Evolutionary conservation across 2,113 vertebrate species (phyloP), one percentile per base, ranked within the genome.

Genomic region (Ctenodactylus gundi): DNA sequence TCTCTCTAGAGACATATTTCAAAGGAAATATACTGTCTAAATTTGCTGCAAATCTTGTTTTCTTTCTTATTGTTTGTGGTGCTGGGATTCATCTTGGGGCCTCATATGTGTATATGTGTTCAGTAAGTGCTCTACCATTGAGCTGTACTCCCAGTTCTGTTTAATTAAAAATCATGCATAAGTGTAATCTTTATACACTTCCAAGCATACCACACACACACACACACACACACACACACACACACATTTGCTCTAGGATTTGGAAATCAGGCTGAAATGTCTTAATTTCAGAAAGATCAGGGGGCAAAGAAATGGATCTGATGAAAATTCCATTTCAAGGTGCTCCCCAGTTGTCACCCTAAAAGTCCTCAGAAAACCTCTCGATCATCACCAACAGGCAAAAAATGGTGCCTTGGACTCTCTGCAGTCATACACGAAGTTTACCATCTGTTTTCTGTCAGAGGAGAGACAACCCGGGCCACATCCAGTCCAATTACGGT

Each of bases 181-280:
- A 29, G 7, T 23, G 17, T 65, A 81, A 64, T 55, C n/a, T 92
- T 95, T 83, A 73, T 65, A 41, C 2, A 55, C 7, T 53, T 20
- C n/a, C n/a, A 90, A 58, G 12, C 6, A 68, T 10, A 65, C 89
- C 9, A 58, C 15, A 65, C 90, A 88, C 34, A 64, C 36, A 87
- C 21, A 51, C 8, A 49, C 34, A 34, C 64, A 57, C 49, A 14
- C 13, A 51, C 41, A 60, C 23, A 55, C 23, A 46, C 10, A 68
- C 72, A 88, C 2, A 70, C 8, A 77, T 77, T 89, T 78, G 39
- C n/a, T 93, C 18, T 12, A 72, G 20, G 51, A 92, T 90, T 85
- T 88, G 72, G 81, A 94, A 94, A 88, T 90, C 29, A 64, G 36
- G 72, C 88, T 95, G 70, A 91, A 92, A 88, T 94, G 10, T 96